phyloP scores from a whole-genome alignment of 2,113 vertebrate species.

The Catharus bicknelli region DNA sequence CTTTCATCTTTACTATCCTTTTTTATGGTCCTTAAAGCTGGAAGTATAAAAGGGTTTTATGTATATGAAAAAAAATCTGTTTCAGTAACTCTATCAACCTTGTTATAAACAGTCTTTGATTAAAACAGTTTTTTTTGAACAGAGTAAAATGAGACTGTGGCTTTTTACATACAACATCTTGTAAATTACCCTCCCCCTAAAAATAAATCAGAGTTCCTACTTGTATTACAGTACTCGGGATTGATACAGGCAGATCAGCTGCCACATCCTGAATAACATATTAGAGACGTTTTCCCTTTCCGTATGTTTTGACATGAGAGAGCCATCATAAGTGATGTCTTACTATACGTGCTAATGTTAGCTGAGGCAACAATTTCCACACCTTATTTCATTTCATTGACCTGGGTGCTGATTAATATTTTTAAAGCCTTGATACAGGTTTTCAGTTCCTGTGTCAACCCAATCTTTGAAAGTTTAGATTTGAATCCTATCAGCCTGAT shows the following conservation, averaged over 20 bases:
- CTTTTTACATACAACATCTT: constrained; percentile 30
- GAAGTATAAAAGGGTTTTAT: constrained; percentile 51
- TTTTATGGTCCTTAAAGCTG: constrained; percentile 52
- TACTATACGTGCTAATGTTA: constrained; percentile 14
- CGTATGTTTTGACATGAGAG: constrained; percentile 38
- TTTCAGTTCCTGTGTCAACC: constrained; percentile 52
- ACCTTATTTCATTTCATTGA: constrained; percentile 42
- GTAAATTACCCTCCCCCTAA: constrained; percentile 27
- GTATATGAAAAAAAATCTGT: constrained; percentile 42
- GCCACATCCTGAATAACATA: constrained; percentile 27
- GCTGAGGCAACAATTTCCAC: constrained; percentile 52
- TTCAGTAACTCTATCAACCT: constrained; percentile 46
- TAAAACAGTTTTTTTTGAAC: constrained; percentile 47
- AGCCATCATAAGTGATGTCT: constrained; percentile 42
- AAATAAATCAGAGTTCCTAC: constrained; percentile 38
- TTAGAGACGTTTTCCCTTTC: constrained; percentile 27
- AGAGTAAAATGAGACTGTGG: not conserved
- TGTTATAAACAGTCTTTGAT: constrained; percentile 62
- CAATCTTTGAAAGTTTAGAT: constrained; percentile 40
- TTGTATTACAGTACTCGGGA: constrained; percentile 17
- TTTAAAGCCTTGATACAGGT: constrained; percentile 3
- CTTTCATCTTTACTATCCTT: constrained; percentile 59
- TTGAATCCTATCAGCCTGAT: constrained; percentile 16
- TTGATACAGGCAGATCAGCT: constrained; percentile 37
- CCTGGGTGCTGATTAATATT: constrained; percentile 44